These are phyloP conservation scores for Takifugu rubripes DNA, from an alignment of 2,797 vertebrate genomes.

Conservation along the genomic window DNA sequence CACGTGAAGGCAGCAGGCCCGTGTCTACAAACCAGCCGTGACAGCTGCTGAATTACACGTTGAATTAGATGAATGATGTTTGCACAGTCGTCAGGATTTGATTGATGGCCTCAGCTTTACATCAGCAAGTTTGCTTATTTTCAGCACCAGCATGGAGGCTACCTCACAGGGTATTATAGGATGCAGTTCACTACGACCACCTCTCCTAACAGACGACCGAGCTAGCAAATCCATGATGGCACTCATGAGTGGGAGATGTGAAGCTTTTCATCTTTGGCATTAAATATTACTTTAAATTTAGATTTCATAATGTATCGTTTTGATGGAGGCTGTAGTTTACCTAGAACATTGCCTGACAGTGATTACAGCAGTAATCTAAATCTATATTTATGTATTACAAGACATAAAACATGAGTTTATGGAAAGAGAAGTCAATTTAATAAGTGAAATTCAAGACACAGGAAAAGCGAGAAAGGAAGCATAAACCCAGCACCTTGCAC, in stretches of 20 bases:
- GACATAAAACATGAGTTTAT: too few species aligned
- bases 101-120: slow-evolving; percentile 26
- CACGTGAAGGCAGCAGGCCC: neutral
- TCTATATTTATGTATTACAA: too few species aligned
- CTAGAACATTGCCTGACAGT: too few species aligned
- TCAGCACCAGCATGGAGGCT: slow-evolving; percentile 9
- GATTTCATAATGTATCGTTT: too few species aligned
- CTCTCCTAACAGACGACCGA: neutral
- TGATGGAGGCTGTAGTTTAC: too few species aligned
- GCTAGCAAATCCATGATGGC: neutral
- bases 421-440: too few species aligned
- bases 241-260: neutral
- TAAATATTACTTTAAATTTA: too few species aligned
- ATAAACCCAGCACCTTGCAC: too few species aligned
- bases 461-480: too few species aligned
- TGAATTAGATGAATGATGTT: slow-evolving; percentile 29
- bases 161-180: slow-evolving; percentile 27
- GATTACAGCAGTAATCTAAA: too few species aligned
- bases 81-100: slow-evolving; percentile 26
- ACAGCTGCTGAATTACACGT: slow-evolving; percentile 32
- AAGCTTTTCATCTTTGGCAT: neutral
- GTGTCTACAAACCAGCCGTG: slow-evolving; percentile 14
- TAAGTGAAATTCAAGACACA: too few species aligned
- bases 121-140: slow-evolving; percentile 10
- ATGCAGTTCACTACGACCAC: slow-evolving; percentile 4